phyloP scores from a whole-genome alignment of 2,113 vertebrate genomes.

The Ibidorhyncha struthersii region DNA sequence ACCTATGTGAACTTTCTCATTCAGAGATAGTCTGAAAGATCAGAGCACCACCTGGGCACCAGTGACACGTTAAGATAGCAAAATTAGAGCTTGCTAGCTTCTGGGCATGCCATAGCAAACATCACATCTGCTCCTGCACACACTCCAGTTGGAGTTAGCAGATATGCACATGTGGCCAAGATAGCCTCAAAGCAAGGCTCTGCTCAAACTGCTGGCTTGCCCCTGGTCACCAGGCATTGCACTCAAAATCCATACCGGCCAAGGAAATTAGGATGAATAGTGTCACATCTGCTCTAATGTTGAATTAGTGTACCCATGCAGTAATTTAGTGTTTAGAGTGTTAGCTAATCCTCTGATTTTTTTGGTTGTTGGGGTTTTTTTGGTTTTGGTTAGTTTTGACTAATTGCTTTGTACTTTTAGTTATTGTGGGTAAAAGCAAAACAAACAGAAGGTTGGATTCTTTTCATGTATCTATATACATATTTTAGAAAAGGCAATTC shows the following conservation, averaged over 20 bases:
- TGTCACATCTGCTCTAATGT: neutral
- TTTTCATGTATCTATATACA: neutral
- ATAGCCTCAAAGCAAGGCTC: neutral
- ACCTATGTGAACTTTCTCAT: neutral
- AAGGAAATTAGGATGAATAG: neutral
- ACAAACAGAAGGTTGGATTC: neutral
- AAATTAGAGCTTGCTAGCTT: neutral
- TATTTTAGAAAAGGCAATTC: neutral
- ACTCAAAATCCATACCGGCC: neutral
- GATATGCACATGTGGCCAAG: rapidly evolving
- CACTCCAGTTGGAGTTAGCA: neutral
- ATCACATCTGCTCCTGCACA: neutral
- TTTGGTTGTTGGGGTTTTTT: neutral
- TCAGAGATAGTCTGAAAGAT: neutral
- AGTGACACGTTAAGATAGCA: neutral
- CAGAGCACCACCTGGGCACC: neutral
- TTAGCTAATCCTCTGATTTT: neutral
- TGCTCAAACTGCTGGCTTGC: neutral
- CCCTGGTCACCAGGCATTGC: rapidly evolving
- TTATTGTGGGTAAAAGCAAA: neutral
- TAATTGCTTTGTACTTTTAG: neutral
- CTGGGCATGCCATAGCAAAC: neutral
- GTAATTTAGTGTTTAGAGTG: neutral
- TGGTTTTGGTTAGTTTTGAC: neutral
- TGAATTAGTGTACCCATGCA: neutral